Percentiles rank a stretch among this genome's conserved stretches.
These are phyloP conservation scores for Xiphydria camelus DNA, from an alignment of 2,888 invertebrate genomes.

Conservation along the genomic window DNA sequence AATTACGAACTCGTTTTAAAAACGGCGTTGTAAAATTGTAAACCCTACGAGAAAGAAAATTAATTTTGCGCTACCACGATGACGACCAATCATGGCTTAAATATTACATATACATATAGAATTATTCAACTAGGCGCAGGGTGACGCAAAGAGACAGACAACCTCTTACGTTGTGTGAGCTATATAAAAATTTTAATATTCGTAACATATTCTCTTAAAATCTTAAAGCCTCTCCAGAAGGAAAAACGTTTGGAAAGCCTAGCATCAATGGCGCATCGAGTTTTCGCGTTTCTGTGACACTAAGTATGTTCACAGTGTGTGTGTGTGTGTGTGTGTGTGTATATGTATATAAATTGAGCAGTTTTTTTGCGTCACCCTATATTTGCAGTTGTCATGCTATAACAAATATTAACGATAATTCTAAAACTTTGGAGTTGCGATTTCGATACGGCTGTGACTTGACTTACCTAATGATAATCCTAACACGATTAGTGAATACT, in stretches of 20 bases:
- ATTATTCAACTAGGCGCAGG: constrained; percentile 34
- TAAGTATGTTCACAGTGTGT: no score
- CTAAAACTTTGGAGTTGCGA: constrained; percentile 55
- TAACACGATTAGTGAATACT: constrained; percentile 49
- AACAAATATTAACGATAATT: constrained; percentile 48
- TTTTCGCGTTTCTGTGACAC: no score
- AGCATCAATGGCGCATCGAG: no score
- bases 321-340: no score
- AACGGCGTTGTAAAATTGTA: constrained; percentile 13
- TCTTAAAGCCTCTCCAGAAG: no score
- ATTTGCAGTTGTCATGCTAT: constrained; percentile 24
- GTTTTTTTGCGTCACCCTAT: constrained; percentile 32
- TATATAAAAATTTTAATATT: constrained; percentile 23
- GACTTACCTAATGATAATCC: constrained; percentile 15
- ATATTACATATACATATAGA: constrained; percentile 23
- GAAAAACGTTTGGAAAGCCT: no score
- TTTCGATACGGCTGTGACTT: constrained; percentile 35
- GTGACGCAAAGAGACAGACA: constrained; percentile 31
- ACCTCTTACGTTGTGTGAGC: constrained; percentile 15
- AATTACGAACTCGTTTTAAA: constrained; percentile 33
- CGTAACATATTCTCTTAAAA: no score
- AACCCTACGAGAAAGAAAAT: constrained; percentile 28
- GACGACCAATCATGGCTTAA: constrained; percentile 13
- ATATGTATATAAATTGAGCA: constrained; percentile 22
- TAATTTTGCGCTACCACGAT: constrained; percentile 18